phyloP scores from a whole-genome alignment of 30 jellyfish, hydroid and myxozoan species.

The Pelagia noctiluca region DNA sequence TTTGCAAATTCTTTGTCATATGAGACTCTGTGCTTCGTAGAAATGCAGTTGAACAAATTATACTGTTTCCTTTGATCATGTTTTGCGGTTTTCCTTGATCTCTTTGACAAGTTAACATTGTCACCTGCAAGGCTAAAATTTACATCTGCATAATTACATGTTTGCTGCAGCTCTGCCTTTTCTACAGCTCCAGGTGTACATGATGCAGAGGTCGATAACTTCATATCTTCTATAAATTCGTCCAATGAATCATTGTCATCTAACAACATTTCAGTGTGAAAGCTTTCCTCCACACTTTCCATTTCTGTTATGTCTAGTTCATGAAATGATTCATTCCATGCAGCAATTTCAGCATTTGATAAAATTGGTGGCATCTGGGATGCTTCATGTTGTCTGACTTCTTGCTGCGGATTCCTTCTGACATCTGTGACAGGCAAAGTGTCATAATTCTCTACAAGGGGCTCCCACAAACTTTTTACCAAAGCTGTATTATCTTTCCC shows the following conservation, averaged over 20 bases:
- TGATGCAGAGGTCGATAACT: too few relatives aligned
- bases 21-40: conserved; percentile 21
- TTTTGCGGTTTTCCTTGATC: not conserved
- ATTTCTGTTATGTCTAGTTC: conserved; percentile 20
- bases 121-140: conserved; percentile 21
- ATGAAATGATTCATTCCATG: conserved; percentile 14
- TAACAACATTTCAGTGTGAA: conserved; percentile 4
- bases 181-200: too few relatives aligned
- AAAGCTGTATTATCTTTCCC: conserved; percentile 33
- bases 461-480: conserved; percentile 46
- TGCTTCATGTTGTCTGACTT: conserved; percentile 1
- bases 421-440: conserved; percentile 31
- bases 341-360: conserved; percentile 15
- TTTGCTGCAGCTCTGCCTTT: too few relatives aligned
- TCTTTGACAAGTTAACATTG: not conserved
- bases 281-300: conserved; percentile 18
- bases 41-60: conserved; percentile 17
- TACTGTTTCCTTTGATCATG: not conserved
- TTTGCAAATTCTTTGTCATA: not conserved
- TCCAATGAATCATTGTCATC: conserved; percentile 15
- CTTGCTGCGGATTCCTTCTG: conserved; percentile 18
- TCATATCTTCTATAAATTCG: conserved; percentile 8
- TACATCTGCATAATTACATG: too few relatives aligned
- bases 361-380: conserved; percentile 16
- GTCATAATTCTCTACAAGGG: conserved; percentile 30